phyloP scores from a whole-genome alignment of 2,888 invertebrate species.

The Tinea semifulvella region DNA sequence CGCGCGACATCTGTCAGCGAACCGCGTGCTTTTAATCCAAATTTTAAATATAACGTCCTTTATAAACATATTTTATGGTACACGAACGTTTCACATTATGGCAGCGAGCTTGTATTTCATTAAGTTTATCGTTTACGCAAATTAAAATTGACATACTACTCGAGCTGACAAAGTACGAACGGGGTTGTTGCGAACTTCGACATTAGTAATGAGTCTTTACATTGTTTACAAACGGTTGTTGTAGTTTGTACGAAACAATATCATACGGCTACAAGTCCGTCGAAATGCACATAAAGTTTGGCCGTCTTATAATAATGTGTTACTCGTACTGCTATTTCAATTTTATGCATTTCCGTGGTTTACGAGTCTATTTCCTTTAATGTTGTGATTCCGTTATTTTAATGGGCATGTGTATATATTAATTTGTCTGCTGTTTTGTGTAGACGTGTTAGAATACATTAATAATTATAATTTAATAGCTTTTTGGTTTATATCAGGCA shows the following conservation, averaged over 20 bases:
- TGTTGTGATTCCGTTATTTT: conserved; percentile 7
- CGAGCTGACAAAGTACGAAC: no score
- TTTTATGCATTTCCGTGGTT: conserved; percentile 12
- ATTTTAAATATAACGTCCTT: neutral
- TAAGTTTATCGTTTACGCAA: neutral
- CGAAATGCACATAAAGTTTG: conserved; percentile 12
- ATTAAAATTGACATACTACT: no score
- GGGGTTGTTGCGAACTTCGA: no score
- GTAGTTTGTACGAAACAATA: conserved; percentile 10
- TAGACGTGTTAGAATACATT: no score
- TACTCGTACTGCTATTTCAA: conserved; percentile 13
- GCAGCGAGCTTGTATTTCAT: no score
- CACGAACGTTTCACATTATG: no score
- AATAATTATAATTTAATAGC: no score
- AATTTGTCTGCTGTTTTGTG: neutral
- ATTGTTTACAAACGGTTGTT: neutral
- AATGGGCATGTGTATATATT: conserved; percentile 7
- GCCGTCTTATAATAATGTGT: conserved; percentile 12
- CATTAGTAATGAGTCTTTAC: neutral
- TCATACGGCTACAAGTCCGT: neutral
- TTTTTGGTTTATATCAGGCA: no score
- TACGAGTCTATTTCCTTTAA: conserved; percentile 13
- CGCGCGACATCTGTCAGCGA: conserved; percentile 5
- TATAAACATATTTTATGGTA: neutral
- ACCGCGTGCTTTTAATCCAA: neutral